These are phyloP conservation scores for Nemoura dubitans DNA, from an alignment of 2,888 invertebrate genomes.

Conservation along the genomic window DNA sequence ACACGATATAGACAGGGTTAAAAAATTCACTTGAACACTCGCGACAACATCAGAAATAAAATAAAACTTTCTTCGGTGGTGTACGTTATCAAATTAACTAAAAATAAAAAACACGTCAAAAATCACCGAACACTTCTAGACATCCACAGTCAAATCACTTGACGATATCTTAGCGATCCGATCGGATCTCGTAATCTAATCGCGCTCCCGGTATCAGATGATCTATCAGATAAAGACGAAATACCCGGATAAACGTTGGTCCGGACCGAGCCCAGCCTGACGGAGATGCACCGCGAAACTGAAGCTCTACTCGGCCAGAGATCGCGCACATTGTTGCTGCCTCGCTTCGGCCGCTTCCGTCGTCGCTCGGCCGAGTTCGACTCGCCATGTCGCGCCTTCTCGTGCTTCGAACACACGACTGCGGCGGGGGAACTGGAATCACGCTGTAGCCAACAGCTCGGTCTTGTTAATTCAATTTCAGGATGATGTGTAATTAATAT, in stretches of 20 bases:
- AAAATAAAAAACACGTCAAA: neutral
- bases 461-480: neutral
- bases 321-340: too few relatives aligned
- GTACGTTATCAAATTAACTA: neutral
- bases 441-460: neutral
- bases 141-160: neutral
- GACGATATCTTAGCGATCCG: neutral
- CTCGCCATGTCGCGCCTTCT: neutral
- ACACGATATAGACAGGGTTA: too few relatives aligned
- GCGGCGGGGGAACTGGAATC: neutral
- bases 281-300: neutral
- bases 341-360: neutral
- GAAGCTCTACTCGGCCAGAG: neutral
- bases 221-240: neutral
- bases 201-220: neutral
- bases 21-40: constrained; percentile 1
- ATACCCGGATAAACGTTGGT: neutral
- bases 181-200: neutral
- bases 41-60: neutral
- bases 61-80: neutral
- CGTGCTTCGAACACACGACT: neutral
- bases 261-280: neutral
- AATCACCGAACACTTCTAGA: neutral
- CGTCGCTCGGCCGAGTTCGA: neutral
- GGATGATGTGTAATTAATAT: neutral